phyloP scores from a whole-genome alignment of 2,113 vertebrate genomes.

The Raja brachyura region DNA sequence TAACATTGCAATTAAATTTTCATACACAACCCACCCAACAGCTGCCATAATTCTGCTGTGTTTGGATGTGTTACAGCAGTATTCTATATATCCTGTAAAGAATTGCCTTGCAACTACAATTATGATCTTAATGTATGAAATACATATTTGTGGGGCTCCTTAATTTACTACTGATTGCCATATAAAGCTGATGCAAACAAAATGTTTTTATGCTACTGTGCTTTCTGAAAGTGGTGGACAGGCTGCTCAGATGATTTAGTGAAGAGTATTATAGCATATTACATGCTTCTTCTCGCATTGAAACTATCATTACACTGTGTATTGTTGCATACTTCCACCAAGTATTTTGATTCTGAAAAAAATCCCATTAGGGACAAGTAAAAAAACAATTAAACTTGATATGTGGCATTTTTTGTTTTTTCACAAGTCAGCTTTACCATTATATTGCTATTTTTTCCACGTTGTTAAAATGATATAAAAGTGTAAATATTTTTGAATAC shows the following conservation, averaged over 20 bases:
- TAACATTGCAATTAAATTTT: neutral
- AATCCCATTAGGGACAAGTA: neutral
- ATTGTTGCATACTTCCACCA: neutral
- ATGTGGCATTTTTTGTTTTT: neutral
- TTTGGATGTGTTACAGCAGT: neutral
- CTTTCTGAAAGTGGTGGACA: neutral
- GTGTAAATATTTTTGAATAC: neutral
- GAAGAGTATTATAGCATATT: neutral
- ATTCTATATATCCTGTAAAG: neutral
- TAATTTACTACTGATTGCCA: neutral
- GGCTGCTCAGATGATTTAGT: neutral
- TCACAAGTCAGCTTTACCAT: neutral
- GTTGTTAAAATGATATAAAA: neutral
- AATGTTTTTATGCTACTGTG: neutral
- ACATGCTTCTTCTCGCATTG: neutral
- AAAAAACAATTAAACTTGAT: neutral
- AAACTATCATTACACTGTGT: neutral
- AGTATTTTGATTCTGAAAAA: neutral
- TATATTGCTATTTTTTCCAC: no score
- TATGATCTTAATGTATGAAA: neutral
- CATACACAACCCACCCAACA: neutral
- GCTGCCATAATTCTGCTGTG: constrained; percentile 6
- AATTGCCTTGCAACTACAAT: neutral
- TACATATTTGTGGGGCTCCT: neutral
- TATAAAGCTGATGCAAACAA: neutral